phyloP scores from a whole-genome alignment of 2,888 invertebrate species.

The Xanthorhoe spadicearia region DNA sequence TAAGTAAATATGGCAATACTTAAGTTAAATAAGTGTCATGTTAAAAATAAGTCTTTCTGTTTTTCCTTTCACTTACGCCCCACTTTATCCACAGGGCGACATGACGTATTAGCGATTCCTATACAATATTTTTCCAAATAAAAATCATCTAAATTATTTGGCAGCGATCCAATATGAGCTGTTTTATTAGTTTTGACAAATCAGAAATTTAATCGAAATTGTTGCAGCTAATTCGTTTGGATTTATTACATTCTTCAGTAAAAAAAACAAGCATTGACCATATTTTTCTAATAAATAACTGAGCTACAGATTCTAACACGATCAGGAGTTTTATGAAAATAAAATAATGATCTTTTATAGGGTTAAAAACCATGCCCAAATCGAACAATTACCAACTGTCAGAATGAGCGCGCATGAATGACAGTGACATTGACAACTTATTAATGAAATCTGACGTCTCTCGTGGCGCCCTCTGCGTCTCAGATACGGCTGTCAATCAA shows the following conservation, averaged over 20 bases:
- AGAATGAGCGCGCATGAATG: constrained; percentile 33
- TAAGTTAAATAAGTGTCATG: background rate
- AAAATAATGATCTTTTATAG: background rate
- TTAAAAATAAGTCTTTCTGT: background rate
- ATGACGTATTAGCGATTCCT: constrained; percentile 75
- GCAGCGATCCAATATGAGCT: constrained; percentile 67
- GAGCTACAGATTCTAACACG: background rate
- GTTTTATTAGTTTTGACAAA: constrained; percentile 65
- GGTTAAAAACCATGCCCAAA: background rate
- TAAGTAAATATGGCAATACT: too few relatives aligned
- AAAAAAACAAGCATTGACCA: background rate
- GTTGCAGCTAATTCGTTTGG: constrained; percentile 54
- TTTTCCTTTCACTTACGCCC: constrained; percentile 36
- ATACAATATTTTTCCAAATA: constrained; percentile 60
- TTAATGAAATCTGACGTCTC: constrained; percentile 61
- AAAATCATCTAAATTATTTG: constrained; percentile 72
- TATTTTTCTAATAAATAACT: background rate
- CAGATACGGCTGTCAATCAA: constrained; percentile 49
- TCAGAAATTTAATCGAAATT: constrained; percentile 65
- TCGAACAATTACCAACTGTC: constrained; percentile 12
- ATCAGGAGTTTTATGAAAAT: background rate
- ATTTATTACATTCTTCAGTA: constrained; percentile 36
- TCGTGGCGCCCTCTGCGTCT: constrained; percentile 53
- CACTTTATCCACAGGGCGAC: constrained; percentile 65
- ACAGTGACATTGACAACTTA: constrained; percentile 64